Base-by-base conservation (phyloP, 2,888 invertebrate genomes). In the Emmelina monodactyla region DNA sequence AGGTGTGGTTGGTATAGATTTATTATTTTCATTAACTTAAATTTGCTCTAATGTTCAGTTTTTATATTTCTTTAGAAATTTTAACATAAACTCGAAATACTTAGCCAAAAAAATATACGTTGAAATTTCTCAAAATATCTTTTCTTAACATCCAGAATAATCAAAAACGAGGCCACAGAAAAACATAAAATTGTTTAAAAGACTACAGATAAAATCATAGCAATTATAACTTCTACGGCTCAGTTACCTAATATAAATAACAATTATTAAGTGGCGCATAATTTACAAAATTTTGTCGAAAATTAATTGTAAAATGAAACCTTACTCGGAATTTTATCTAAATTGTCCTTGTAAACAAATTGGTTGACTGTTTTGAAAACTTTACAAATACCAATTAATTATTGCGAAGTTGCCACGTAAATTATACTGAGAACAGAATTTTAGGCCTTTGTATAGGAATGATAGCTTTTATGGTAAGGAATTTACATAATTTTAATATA, bases 271-370 rank as follows among this genome's bases (percentile, higher is more conserved):
- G 5, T 19, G 9, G 5, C 9, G 11, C 5, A 11, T 19, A 29
- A 22, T 30, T 29, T 15, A 34, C 19, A 29, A 34, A 16, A 9
- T 16, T 16, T 28, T 14, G 11, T 9, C 29, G 16, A 29, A 34
- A 34, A 34, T 34, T 34, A 34, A 34, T 34, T 28, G 16, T 13
- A 28, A 12, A 34, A 29, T 30, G 29, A 11, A 34, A 34, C 29
- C 29, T 22, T 28, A 28, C 35, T 28, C 15, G 32, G 4, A 28
- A 28, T 31, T 22, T 35, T 35, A 35, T 35, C 35, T 25, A 3
- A 30, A 11, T n/a, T 31, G 31, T 31, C 16, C 32, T 16, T 35
- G 16, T 34, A 2, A 29, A 19, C 25, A 15, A 29, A n/a, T 25
- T 34, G 29, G 34, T 29, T 28, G 29, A 16, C 34, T 16, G 25